Conservation (phyloP, 2,888 invertebrate genomes). For the Melanargia galathea region DNA sequence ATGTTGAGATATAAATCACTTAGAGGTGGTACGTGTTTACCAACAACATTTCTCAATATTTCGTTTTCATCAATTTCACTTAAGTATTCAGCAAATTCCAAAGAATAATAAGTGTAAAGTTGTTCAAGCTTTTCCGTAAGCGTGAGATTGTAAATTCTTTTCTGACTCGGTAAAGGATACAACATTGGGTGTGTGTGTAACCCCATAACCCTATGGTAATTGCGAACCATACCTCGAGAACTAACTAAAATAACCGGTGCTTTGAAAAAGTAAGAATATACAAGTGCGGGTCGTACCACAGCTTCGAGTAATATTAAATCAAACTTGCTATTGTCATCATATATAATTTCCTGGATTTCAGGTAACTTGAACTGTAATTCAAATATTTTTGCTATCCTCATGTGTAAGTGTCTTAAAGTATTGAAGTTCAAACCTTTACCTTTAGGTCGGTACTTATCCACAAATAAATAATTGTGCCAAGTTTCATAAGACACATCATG, state of each 20-base stretch:
- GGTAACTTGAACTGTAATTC: slow-evolving; percentile 31
- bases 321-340: slow-evolving; percentile 39
- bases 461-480: slow-evolving; percentile 13
- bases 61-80: slow-evolving; percentile 38
- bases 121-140: slow-evolving; percentile 45
- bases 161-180: slow-evolving; percentile 33
- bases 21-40: slow-evolving; percentile 42
- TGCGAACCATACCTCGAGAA: slow-evolving; percentile 45
- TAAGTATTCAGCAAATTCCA: neutral
- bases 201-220: slow-evolving; percentile 42
- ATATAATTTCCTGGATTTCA: slow-evolving; percentile 35
- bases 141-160: slow-evolving; percentile 34
- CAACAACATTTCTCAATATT: slow-evolving; percentile 41
- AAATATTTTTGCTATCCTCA: slow-evolving; percentile 26
- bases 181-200: slow-evolving; percentile 37
- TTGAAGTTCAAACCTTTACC: neutral
- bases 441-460: no score
- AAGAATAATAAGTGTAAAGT: slow-evolving; percentile 21
- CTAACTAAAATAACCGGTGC: slow-evolving; percentile 54
- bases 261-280: slow-evolving; percentile 50
- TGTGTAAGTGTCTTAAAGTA: neutral
- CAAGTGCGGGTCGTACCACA: slow-evolving; percentile 41
- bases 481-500: slow-evolving; percentile 51
- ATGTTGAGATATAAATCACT: slow-evolving; percentile 46
- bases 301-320: slow-evolving; percentile 55